A percentile compares a stretch with the other conserved stretches of the same genome.
Conservation (phyloP, 2,888 invertebrate species). For the Leptinotarsa tumamoca region DNA sequence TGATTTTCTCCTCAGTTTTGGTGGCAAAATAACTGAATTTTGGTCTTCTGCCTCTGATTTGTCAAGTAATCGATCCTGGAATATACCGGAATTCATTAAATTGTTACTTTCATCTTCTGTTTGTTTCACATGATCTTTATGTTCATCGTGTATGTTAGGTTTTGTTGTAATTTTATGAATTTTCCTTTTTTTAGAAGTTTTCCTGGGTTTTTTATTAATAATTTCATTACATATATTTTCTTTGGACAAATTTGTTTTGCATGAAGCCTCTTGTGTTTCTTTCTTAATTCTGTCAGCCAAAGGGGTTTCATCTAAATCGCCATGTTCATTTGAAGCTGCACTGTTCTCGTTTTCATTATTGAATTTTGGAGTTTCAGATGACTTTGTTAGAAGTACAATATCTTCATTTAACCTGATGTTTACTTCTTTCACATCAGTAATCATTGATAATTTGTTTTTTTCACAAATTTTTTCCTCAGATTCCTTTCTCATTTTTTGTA, state of each 20-base stretch:
- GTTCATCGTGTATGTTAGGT: neutral
- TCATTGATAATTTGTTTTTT: neutral
- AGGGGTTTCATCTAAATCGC: slow-evolving; percentile 24
- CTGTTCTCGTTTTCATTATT: neutral
- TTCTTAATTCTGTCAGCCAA: slow-evolving; percentile 22
- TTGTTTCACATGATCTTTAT: neutral
- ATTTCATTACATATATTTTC: neutral
- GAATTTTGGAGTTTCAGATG: neutral
- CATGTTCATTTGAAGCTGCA: neutral
- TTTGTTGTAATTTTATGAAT: neutral
- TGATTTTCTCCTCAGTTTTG: slow-evolving; percentile 18
- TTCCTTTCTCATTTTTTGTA: neutral
- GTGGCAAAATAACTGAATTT: slow-evolving; percentile 10
- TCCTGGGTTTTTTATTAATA: neutral
- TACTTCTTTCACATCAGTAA: neutral
- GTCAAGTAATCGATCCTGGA: neutral
- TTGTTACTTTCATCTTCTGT: neutral
- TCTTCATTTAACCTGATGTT: neutral
- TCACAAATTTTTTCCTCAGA: neutral
- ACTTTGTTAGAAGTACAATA: neutral
- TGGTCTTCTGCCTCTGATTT: slow-evolving; percentile 3
- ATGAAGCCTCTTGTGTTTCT: neutral
- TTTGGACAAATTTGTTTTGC: neutral
- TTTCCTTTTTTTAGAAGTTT: neutral
- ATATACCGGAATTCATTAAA: neutral